Percentiles rank a stretch among this genome's conserved stretches.
Evolutionary conservation across 2,113 vertebrate species (phyloP).

Genomic region (Thermophis baileyi): DNA sequence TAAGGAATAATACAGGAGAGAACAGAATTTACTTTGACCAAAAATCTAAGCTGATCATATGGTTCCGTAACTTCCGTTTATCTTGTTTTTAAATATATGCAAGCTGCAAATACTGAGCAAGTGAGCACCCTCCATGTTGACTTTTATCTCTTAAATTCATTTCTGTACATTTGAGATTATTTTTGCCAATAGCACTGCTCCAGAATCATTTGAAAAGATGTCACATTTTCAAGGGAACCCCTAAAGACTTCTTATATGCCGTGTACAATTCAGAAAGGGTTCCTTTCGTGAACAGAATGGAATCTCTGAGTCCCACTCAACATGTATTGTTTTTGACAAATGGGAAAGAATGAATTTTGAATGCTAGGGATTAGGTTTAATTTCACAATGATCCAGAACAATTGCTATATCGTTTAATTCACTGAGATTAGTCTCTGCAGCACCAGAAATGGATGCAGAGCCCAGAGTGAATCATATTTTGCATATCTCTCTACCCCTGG

Average conservation of each 20-base stretch:
- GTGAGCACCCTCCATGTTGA: neutral
- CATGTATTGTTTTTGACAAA: neutral
- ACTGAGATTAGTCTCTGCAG: neutral
- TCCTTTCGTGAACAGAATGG: neutral
- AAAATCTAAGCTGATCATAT: neutral
- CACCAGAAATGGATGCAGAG: neutral
- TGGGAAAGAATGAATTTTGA: neutral
- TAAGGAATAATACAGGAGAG: neutral
- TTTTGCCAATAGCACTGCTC: neutral
- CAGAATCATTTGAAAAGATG: neutral
- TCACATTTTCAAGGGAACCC: neutral
- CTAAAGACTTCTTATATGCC: neutral
- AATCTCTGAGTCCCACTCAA: neutral
- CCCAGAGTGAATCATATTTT: neutral
- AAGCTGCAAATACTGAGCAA: neutral
- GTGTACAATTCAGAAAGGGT: neutral
- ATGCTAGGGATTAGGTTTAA: neutral
- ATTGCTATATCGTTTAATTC: neutral
- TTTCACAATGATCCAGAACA: neutral
- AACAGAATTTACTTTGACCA: neutral
- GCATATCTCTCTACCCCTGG: neutral
- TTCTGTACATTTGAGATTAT: neutral
- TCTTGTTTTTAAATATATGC: neutral
- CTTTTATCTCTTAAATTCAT: neutral
- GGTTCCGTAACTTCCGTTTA: no score